These are phyloP conservation scores for Andrena marginata DNA, from an alignment of 2,888 invertebrate species.

Conservation along the genomic window DNA sequence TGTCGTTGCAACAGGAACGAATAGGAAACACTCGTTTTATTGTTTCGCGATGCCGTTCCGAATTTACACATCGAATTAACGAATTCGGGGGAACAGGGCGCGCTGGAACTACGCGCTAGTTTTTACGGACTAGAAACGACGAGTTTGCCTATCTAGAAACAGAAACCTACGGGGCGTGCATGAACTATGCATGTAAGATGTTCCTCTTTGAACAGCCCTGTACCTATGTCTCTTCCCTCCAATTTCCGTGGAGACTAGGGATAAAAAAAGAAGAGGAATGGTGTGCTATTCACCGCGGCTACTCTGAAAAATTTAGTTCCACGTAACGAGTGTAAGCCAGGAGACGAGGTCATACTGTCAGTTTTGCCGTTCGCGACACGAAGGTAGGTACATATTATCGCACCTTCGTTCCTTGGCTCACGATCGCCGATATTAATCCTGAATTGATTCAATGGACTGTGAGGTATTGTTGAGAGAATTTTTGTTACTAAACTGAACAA, in stretches of 20 bases:
- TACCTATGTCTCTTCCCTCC: conserved; percentile 32
- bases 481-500: background rate
- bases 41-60: conserved; percentile 6
- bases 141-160: conserved; percentile 1
- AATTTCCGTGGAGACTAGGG: conserved; percentile 31
- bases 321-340: conserved; percentile 76
- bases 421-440: conserved; percentile 34
- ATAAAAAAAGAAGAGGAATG: conserved; percentile 32
- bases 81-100: background rate
- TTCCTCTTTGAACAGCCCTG: conserved; percentile 42
- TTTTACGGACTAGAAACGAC: background rate
- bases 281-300: conserved; percentile 75
- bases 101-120: background rate
- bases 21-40: background rate
- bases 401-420: conserved; percentile 30
- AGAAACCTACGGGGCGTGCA: conserved; percentile 10
- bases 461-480: background rate
- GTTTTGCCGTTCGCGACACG: conserved; percentile 44
- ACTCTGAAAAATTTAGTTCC: conserved; percentile 80
- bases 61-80: background rate
- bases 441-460: background rate
- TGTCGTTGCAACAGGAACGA: background rate
- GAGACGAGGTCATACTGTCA: conserved; percentile 72
- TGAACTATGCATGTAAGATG: conserved; percentile 48
- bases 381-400: conserved; percentile 33